Base-by-base conservation (phyloP, 2,888 invertebrate genomes). In the Artemia sinica region DNA sequence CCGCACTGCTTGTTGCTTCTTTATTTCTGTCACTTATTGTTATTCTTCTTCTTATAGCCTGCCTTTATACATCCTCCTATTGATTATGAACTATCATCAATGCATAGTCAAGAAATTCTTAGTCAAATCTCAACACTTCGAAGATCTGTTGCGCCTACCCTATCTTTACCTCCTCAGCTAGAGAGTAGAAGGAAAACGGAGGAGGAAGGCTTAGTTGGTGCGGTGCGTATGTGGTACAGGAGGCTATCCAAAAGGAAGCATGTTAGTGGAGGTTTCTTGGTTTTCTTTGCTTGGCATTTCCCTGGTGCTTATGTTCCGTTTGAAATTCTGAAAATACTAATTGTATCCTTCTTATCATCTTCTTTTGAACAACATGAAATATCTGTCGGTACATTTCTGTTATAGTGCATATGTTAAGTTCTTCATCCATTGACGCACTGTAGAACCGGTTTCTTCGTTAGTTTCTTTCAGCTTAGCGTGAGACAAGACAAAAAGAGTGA, bases 131-230 rank as follows among this genome's bases (percentile, higher is more conserved):
- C 63, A 58, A 58, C 63, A 58, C n/a, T 58, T n/a, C 11, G 63
- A 58, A n/a, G 63, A 8, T 28, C 63, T n/a, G 28, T 58, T 28
- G 63, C 63, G 8, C 63, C 63, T 10, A 58, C 63, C n/a, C 63
- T 58, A 18, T 58, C 63, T 28, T 28, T 58, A n/a, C 63, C 63
- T 10, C 63, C 63, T 18, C 63, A 58, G 63, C 28, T 58, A 28
- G 63, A 58, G 63, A 28, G 63, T n/a, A 58, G 63, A 10, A 58
- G 63, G 63, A n/a, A 28, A 10, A n/a, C 63, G 63, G 63, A n/a
- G 28, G 63, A 58, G 28, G 63, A 58, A 58, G 63, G 63, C 63
- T 58, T 58, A 28, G 63, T 58, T 58, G 63, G 63, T 58, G 63
- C 63, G 63, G 63, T 58, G 9, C 63, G 63, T 28, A 58, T 28